Evolutionary conservation across 2,888 invertebrate genomes (phyloP).

Genomic region (Arrhopalites spinosus): DNA sequence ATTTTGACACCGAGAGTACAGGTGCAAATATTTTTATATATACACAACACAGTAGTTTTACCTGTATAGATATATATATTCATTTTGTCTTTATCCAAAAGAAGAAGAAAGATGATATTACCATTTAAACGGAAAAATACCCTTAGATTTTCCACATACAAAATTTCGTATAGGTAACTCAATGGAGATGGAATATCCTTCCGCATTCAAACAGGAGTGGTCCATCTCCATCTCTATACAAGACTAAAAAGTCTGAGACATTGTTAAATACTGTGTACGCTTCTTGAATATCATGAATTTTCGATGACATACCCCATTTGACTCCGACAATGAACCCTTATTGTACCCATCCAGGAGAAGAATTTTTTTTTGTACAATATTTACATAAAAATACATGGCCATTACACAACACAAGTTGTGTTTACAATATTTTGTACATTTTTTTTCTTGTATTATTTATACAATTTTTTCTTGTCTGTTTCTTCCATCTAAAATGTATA

Average conservation of each 20-base stretch:
- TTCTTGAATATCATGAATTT: constrained; percentile 35
- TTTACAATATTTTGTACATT: no score
- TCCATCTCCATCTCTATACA: not conserved
- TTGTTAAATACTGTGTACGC: not conserved
- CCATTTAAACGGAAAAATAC: not conserved
- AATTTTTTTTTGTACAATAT: no score
- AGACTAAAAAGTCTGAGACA: not conserved
- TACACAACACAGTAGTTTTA: not conserved
- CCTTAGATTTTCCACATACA: not conserved
- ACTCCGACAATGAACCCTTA: constrained; percentile 39
- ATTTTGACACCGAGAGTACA: not conserved
- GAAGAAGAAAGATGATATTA: no score
- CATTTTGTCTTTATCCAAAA: no score
- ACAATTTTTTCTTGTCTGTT: not conserved
- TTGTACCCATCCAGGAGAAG: constrained; percentile 21
- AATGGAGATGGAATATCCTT: constrained; percentile 34
- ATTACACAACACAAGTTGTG: no score
- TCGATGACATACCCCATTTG: constrained; percentile 37
- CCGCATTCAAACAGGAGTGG: constrained; percentile 32
- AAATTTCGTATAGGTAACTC: no score
- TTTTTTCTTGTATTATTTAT: not conserved
- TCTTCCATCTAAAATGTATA: not conserved
- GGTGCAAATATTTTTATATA: not conserved
- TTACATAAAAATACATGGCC: no score
- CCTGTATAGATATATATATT: not conserved